Evolutionary conservation across 2,888 invertebrate species (phyloP).

Genomic region (Graphium colonna): DNA sequence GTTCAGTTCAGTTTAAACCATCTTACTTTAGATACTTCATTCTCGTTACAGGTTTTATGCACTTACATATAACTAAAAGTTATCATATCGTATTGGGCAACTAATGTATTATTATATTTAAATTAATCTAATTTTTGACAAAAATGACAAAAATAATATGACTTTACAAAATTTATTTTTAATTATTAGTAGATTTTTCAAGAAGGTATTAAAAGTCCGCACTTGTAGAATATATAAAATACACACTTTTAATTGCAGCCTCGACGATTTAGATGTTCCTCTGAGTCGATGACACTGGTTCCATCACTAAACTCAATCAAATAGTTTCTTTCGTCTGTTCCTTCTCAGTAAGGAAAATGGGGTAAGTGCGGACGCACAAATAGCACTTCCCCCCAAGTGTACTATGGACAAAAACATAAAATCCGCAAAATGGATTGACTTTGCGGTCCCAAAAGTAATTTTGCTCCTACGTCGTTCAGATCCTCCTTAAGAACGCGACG

Average conservation of each 20-base stretch:
- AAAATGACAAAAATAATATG: too few relatives aligned
- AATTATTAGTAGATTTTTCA: too few relatives aligned
- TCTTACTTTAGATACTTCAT: too few relatives aligned
- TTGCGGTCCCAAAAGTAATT: slow-evolving; percentile 50
- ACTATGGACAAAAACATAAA: slow-evolving; percentile 57
- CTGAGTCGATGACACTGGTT: slow-evolving; percentile 59
- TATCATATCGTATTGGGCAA: too few relatives aligned
- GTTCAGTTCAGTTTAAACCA: too few relatives aligned
- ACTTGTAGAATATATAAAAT: too few relatives aligned
- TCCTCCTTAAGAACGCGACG: slow-evolving; percentile 67
- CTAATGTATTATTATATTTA: too few relatives aligned
- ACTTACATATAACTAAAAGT: too few relatives aligned
- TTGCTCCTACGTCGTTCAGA: slow-evolving; percentile 57
- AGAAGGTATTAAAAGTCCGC: too few relatives aligned
- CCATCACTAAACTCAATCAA: slow-evolving; percentile 51
- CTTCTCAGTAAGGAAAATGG: slow-evolving; percentile 61
- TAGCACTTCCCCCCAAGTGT: slow-evolving; percentile 43
- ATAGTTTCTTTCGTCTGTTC: slow-evolving; percentile 32
- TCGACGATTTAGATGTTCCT: slow-evolving; percentile 61
- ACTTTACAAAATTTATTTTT: too few relatives aligned
- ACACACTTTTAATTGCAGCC: slow-evolving; percentile 62
- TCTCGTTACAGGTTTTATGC: too few relatives aligned
- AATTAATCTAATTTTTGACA: too few relatives aligned
- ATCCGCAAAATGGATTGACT: slow-evolving; percentile 56
- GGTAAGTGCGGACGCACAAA: slow-evolving; percentile 56